Conservation (phyloP, 2,797 vertebrate species). For the Syngnathus acus region DNA sequence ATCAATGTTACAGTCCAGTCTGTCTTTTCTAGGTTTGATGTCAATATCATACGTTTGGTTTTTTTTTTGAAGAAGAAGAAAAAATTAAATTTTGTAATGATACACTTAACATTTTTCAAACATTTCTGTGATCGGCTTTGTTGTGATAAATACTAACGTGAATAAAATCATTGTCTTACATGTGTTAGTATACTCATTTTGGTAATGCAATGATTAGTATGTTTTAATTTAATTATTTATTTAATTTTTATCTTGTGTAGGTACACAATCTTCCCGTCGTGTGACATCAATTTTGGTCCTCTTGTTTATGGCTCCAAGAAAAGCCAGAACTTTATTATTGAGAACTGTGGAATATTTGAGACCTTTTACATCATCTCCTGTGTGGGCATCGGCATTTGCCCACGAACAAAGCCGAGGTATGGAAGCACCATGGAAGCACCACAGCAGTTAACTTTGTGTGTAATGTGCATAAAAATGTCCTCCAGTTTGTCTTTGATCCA, state of each 20-base stretch:
- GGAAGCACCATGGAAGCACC: constrained; percentile 30
- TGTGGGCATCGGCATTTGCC: constrained; percentile 33
- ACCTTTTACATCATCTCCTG: constrained; percentile 67
- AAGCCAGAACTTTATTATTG: constrained; percentile 65
- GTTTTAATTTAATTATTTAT: not conserved
- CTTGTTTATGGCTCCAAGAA: constrained; percentile 68
- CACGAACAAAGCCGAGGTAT: constrained; percentile 59
- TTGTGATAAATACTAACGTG: not conserved
- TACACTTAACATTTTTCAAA: not conserved
- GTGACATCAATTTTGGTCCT: constrained; percentile 75
- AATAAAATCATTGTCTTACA: not conserved
- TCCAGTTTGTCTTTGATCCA: not conserved
- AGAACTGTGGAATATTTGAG: constrained; percentile 76
- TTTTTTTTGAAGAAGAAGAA: not conserved
- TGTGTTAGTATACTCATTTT: not conserved
- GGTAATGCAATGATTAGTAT: not conserved
- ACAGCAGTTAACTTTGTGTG: not conserved
- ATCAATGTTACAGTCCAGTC: constrained; percentile 73
- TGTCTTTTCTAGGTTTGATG: constrained; percentile 65
- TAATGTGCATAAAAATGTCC: not conserved
- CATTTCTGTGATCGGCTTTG: not conserved
- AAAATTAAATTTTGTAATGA: not conserved
- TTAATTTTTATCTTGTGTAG: constrained; percentile 43
- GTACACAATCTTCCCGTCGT: constrained; percentile 74
- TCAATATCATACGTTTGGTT: not conserved